Evolutionary conservation across 1,140 invertebrate species (phyloP).

Genomic region (Centruroides sculpturatus): DNA sequence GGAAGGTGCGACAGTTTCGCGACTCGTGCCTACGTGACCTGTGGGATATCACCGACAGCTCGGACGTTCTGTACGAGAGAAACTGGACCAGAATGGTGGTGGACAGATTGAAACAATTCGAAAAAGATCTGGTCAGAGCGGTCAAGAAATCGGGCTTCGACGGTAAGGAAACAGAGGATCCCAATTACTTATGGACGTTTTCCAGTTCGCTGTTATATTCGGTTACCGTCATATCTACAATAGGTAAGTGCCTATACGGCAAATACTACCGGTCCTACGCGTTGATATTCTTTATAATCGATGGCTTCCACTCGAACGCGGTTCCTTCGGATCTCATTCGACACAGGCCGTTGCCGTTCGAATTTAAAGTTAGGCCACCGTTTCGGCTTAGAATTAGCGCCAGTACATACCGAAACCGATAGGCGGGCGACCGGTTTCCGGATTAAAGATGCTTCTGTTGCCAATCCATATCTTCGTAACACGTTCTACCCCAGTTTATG

Average conservation of each 20-base stretch:
- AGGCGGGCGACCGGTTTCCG: too few species aligned
- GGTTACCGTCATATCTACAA: constrained; percentile 68
- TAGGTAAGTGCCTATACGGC: constrained; percentile 39
- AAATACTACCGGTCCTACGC: too few species aligned
- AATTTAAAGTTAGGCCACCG: too few species aligned
- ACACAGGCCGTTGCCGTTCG: too few species aligned
- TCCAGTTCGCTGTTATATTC: constrained; percentile 62
- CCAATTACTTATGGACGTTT: constrained; percentile 53
- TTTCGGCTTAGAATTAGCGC: too few species aligned
- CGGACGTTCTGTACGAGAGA: constrained; percentile 59
- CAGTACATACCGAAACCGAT: too few species aligned
- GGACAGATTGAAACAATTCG: constrained; percentile 56
- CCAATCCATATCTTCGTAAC: too few species aligned
- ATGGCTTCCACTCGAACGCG: too few species aligned
- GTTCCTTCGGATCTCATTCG: too few species aligned
- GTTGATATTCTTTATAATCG: too few species aligned
- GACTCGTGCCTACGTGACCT: constrained; percentile 30
- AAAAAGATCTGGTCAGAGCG: constrained; percentile 55
- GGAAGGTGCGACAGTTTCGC: constrained; percentile 16
- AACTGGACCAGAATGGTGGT: constrained; percentile 57
- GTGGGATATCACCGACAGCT: constrained; percentile 52
- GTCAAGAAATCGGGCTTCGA: constrained; percentile 59
- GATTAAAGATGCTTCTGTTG: too few species aligned
- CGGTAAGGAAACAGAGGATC: constrained; percentile 39
- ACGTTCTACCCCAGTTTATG: too few species aligned